A percentile compares a stretch with the other conserved stretches of the same genome.
These are phyloP conservation scores for Chaetogeoica ovagalla DNA, from an alignment of 2,888 invertebrate species.

Conservation along the genomic window DNA sequence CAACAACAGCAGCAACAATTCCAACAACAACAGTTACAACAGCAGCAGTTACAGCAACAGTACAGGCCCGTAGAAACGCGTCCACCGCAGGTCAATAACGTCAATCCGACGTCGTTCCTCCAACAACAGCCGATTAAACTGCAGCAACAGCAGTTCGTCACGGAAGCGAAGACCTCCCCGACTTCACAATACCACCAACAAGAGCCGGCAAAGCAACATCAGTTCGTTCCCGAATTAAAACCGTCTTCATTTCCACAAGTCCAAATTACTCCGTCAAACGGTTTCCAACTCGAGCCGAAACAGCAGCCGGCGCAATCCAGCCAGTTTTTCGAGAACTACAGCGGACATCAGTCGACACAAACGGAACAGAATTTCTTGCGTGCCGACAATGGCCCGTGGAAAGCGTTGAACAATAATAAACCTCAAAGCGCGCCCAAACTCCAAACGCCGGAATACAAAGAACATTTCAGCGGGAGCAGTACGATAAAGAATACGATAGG, in stretches of 20 bases:
- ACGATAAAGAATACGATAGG: slow-evolving; percentile 23
- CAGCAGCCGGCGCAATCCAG: slow-evolving; percentile 28
- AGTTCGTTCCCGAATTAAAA: slow-evolving; percentile 63
- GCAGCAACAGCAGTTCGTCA: slow-evolving; percentile 59
- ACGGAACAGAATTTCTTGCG: slow-evolving; percentile 31
- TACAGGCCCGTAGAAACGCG: slow-evolving; percentile 42
- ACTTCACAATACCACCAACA: slow-evolving; percentile 59
- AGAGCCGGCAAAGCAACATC: slow-evolving; percentile 63
- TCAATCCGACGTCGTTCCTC: slow-evolving; percentile 13
- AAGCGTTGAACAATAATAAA: slow-evolving; percentile 1
- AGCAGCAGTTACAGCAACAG: slow-evolving; percentile 54
- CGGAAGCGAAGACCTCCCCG: slow-evolving; percentile 55
- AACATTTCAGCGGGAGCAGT: slow-evolving; percentile 20
- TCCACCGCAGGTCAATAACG: slow-evolving; percentile 11
- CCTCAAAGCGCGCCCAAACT: slow-evolving; percentile 6
- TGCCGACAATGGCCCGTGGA: slow-evolving; percentile 26
- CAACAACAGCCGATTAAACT: slow-evolving; percentile 54
- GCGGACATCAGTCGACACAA: background rate
- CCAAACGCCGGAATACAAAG: slow-evolving; percentile 8
- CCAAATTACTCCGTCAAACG: slow-evolving; percentile 57
- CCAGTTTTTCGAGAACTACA: slow-evolving; percentile 5
- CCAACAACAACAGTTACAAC: slow-evolving; percentile 54
- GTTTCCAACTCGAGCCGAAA: slow-evolving; percentile 30
- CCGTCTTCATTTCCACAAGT: slow-evolving; percentile 63
- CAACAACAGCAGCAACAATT: slow-evolving; percentile 55